These are phyloP conservation scores for Catotricha subobsoleta DNA, from an alignment of 2,888 invertebrate species.

Conservation along the genomic window DNA sequence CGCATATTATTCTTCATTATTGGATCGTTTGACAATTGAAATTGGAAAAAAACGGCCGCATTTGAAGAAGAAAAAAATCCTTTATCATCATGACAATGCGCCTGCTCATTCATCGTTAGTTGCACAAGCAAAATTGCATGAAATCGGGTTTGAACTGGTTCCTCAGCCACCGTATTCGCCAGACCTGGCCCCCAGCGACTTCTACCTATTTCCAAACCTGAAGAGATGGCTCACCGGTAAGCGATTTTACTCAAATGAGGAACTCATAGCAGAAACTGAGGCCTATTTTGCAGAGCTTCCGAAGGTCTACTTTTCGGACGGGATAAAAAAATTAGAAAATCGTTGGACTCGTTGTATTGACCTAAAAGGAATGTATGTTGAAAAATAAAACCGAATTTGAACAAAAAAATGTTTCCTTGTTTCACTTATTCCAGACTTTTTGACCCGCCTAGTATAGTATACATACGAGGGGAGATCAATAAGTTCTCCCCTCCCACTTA, in stretches of 20 bases:
- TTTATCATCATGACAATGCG: conserved; percentile 7
- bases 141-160: conserved; percentile 6
- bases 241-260: background rate
- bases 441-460: too few relatives aligned
- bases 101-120: conserved; percentile 1
- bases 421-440: too few relatives aligned
- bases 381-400: background rate
- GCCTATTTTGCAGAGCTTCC: background rate
- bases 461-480: too few relatives aligned
- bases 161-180: conserved; percentile 7
- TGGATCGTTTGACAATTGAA: conserved; percentile 11
- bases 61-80: conserved; percentile 11
- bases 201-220: conserved; percentile 6
- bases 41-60: conserved; percentile 11
- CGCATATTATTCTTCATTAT: conserved; percentile 11
- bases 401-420: background rate
- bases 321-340: background rate
- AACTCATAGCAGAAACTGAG: background rate
- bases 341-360: background rate
- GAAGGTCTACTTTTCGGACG: background rate
- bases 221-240: conserved; percentile 1
- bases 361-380: background rate
- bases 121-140: conserved; percentile 4
- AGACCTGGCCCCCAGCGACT: conserved; percentile 5
- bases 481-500: too few relatives aligned